Evolutionary conservation across 2,113 vertebrate species (phyloP), one percentile per base, ranked within the genome.

Genomic region (Halichoerus grypus): DNA sequence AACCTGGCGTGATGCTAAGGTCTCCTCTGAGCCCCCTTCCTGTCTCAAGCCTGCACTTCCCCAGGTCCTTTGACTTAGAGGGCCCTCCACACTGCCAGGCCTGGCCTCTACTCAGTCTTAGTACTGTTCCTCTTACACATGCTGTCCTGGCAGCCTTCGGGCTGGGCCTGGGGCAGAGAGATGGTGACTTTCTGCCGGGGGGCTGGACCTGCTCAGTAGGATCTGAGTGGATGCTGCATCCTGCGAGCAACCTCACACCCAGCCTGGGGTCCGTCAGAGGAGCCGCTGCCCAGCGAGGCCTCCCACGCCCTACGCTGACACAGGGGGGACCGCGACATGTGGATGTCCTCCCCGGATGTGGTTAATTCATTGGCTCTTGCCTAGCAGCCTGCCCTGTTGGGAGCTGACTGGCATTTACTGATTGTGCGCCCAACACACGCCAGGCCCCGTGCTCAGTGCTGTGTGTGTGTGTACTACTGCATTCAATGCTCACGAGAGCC

Each of bases 291-390:
- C 18, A 1, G 22, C 0, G 1, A 89, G 67, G 51, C 69, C 33
- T 26, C 26, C 86, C 46, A 46, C 12, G 28, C 55, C 24, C n/a
- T 7, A 8, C n/a, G 22, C 3, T 15, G 33, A 69, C 53, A 36
- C 0, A 0, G 4, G 59, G 61, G 61, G 72, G 67, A 61, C 7
- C 82, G 72, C 46, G 61, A 61, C 71, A 18, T 53, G 16, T 49
- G n/a, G 92, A 59, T 4, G 74, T 94, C 61, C 53, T 65, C 86
- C n/a, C 72, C 18, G 13, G 7, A 63, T 55, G 22, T 49, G 55
- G 86, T 94, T 74, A 53, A 59, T 88, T 95, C 31, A 42, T 51
- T 95, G 83, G 92, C 72, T 92, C 63, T 63, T 57, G 36, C 92
- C 79, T n/a, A 82, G 51, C 33, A 81, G 71, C 15, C 90, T 49